Evolutionary conservation across 1,140 invertebrate species (phyloP), one percentile per base, ranked within the genome.

Genomic region (Arion vulgaris): DNA sequence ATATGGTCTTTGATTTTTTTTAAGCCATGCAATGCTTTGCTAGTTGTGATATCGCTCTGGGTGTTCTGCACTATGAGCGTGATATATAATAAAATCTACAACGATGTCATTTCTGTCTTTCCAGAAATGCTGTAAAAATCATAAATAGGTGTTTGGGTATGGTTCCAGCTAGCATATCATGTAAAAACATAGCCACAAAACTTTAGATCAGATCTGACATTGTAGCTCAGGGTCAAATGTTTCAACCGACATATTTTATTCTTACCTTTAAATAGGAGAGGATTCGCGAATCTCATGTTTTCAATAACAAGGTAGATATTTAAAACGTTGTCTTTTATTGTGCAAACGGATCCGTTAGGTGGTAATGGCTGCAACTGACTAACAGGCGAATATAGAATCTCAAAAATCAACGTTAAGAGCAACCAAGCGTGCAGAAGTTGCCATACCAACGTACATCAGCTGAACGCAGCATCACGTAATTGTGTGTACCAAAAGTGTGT

Each of bases 271-370:
- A 66, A 1, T 1, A 66, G 62, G 28, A 9, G 11, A 7, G 62
- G 62, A 32, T 32, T 66, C 32, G 62, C 62, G 62, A 66, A 66
- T 17, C 62, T 23, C 62, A 66, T 66, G 62, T 32, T 66, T 66
- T 32, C 62, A 32, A 66, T 32, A 23, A 66, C n/a, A 7, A 66
- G 32, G 62, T 5, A 7, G 62, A 66, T 23, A 66, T 66, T 66
- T 11, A 1, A 23, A 9, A 7, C 17, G 62, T 7, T 66, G 62
- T 66, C 2, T 34, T 32, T 32, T 5, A 66, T 9, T 66, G 28
- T 66, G 62, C n/a, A 28, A 66, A 66, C n/a, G 17, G 62, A 28
- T 23, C n/a, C 62, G 11, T 13, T 66, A 32, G 28, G 28, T 66
- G 62, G 62, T 34, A 66, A 32, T 66, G n/a, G 62, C 28, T 66